These are phyloP conservation scores for Penaeus chinensis DNA, from an alignment of 1,140 invertebrate species.

Conservation along the genomic window DNA sequence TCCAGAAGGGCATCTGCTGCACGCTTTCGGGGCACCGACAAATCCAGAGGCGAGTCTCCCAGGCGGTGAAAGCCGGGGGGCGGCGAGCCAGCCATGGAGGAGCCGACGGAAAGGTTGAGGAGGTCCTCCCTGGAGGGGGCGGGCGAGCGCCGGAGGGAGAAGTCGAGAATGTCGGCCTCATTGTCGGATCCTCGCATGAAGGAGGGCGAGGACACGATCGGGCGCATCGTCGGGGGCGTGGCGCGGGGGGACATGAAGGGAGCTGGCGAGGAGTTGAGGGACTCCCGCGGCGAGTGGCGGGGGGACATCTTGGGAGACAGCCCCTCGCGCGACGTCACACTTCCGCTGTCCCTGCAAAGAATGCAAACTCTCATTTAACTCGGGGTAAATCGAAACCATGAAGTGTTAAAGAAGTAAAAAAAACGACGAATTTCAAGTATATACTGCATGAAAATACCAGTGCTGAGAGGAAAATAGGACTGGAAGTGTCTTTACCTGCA, in stretches of 20 bases:
- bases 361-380: background rate
- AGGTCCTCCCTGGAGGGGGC: slow-evolving; percentile 52
- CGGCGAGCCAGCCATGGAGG: slow-evolving; percentile 62
- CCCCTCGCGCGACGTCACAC: slow-evolving; percentile 59
- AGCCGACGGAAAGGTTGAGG: slow-evolving; percentile 53
- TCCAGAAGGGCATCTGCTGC: slow-evolving; percentile 64
- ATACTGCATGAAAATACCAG: too few species aligned
- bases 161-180: slow-evolving; percentile 63
- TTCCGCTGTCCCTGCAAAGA: slow-evolving; percentile 61
- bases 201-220: slow-evolving; percentile 38
- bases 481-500: slow-evolving; percentile 39
- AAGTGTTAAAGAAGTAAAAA: background rate
- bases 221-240: slow-evolving; percentile 56
- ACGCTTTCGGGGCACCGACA: slow-evolving; percentile 81
- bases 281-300: slow-evolving; percentile 58
- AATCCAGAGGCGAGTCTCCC: slow-evolving; percentile 82
- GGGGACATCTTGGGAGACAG: slow-evolving; percentile 62
- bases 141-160: slow-evolving; percentile 57
- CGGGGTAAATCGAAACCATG: background rate
- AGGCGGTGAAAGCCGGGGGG: slow-evolving; percentile 70
- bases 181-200: slow-evolving; percentile 57
- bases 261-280: slow-evolving; percentile 56
- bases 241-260: slow-evolving; percentile 54
- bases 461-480: background rate
- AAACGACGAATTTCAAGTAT: background rate